These are phyloP conservation scores for Sphaeridia pumilis DNA, from an alignment of 2,888 invertebrate species.

Conservation along the genomic window DNA sequence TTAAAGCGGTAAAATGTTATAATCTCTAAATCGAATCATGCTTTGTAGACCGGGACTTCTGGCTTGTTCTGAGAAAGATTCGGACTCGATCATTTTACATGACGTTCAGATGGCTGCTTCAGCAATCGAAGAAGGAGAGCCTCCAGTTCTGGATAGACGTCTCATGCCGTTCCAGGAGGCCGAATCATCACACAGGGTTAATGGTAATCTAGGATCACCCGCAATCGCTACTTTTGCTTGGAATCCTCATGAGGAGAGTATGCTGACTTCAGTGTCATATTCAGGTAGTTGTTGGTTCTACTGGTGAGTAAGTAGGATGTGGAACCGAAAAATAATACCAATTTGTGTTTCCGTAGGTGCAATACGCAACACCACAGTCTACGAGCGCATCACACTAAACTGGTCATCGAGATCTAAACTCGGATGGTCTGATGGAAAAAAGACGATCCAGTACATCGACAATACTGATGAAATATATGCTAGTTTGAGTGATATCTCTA, in stretches of 20 bases:
- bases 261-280: constrained; percentile 46
- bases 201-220: constrained; percentile 8
- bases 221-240: constrained; percentile 66
- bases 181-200: constrained; percentile 40
- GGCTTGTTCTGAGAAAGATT: constrained; percentile 69
- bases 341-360: constrained; percentile 42
- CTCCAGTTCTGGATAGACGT: constrained; percentile 60
- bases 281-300: constrained; percentile 14
- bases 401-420: constrained; percentile 64
- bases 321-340: constrained; percentile 6
- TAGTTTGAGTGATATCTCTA: constrained; percentile 56
- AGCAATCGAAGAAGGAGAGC: constrained; percentile 58
- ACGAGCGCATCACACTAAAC: constrained; percentile 67
- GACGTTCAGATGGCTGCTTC: constrained; percentile 64
- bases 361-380: constrained; percentile 61
- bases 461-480: constrained; percentile 46
- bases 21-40: neutral
- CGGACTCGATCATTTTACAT: constrained; percentile 61
- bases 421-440: constrained; percentile 62
- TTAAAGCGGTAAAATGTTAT: neutral
- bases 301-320: constrained; percentile 2
- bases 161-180: constrained; percentile 37
- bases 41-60: constrained; percentile 43
- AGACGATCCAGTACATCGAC: constrained; percentile 50
- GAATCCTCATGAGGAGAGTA: constrained; percentile 71